These are phyloP conservation scores for Acipenser ruthenus DNA, from an alignment of 2,797 vertebrate genomes.

Conservation along the genomic window DNA sequence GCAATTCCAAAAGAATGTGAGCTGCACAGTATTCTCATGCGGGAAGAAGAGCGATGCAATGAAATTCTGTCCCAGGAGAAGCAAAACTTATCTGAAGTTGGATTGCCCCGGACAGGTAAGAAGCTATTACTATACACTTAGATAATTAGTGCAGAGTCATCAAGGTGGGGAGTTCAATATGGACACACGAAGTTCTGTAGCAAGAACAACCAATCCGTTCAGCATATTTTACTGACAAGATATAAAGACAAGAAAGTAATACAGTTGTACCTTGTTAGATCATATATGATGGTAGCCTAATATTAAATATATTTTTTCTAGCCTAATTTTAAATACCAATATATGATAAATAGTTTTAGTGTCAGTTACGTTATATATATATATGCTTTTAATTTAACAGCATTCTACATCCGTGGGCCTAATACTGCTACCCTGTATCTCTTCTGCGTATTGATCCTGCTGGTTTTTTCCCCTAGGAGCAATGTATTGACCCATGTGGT, in stretches of 20 bases:
- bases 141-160: slow-evolving; percentile 31
- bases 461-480: no score
- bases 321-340: no score
- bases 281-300: no score
- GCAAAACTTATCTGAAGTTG: slow-evolving; percentile 32
- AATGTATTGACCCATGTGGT: no score
- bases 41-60: slow-evolving; percentile 60
- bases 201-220: slow-evolving; percentile 27
- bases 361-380: no score
- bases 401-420: no score
- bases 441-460: background rate
- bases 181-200: slow-evolving; percentile 23
- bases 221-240: slow-evolving; percentile 2
- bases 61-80: slow-evolving; percentile 40
- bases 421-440: no score
- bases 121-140: slow-evolving; percentile 17
- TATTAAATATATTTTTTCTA: background rate
- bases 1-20: slow-evolving; percentile 45
- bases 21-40: slow-evolving; percentile 45
- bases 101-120: no score
- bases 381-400: no score
- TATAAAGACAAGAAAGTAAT: background rate
- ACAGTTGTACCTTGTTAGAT: background rate
- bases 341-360: no score
- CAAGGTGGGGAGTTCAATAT: slow-evolving; percentile 3